Evolutionary conservation across 2,113 vertebrate genomes (phyloP).

Genomic region (Ailurus styani): DNA sequence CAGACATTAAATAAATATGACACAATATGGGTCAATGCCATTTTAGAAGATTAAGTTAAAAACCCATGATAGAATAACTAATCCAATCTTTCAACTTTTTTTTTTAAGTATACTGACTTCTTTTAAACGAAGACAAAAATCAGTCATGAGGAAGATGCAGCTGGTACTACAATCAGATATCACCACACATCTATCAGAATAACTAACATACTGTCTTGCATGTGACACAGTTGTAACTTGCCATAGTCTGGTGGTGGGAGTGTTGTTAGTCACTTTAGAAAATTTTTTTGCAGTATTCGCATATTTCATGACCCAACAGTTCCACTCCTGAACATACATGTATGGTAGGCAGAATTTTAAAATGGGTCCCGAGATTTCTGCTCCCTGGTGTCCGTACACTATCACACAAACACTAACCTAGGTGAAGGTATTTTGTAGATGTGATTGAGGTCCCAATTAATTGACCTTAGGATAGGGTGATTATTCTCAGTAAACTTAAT

Average conservation of each 20-base stretch:
- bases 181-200: neutral
- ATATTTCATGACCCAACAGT: neutral
- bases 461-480: neutral
- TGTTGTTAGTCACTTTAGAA: neutral
- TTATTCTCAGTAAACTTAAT: neutral
- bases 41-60: constrained; percentile 16
- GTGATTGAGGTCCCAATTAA: neutral
- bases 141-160: neutral
- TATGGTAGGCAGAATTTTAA: neutral
- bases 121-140: neutral
- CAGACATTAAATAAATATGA: neutral
- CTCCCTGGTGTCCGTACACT: neutral
- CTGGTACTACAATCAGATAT: neutral
- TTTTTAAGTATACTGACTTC: neutral
- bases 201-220: neutral
- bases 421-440: neutral
- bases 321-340: neutral
- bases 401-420: neutral
- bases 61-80: neutral
- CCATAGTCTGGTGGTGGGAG: neutral
- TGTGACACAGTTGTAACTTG: neutral
- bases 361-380: neutral
- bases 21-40: neutral
- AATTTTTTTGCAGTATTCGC: neutral
- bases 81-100: neutral